These are phyloP conservation scores for Neuroterus valhalla DNA, from an alignment of 1,140 invertebrate species.

Conservation along the genomic window DNA sequence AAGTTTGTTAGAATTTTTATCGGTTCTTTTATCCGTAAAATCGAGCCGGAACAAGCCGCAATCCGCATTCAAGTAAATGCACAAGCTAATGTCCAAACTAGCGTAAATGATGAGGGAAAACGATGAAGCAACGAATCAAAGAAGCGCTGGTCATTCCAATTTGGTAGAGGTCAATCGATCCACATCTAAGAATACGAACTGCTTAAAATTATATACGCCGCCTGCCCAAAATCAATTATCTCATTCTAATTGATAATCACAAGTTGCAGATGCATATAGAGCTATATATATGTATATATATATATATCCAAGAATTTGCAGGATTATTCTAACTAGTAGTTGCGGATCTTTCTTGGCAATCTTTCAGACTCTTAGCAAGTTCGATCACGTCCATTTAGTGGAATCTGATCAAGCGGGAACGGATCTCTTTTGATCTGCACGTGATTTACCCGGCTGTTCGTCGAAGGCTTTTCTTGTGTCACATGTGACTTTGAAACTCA, in stretches of 20 bases:
- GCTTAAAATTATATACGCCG: constrained; percentile 8
- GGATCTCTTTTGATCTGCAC: background rate
- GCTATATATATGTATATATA: too few species aligned
- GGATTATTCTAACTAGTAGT: too few species aligned
- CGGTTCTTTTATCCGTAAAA: background rate
- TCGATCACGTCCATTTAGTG: constrained; percentile 11
- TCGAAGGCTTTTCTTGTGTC: constrained; percentile 4
- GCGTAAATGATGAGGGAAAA: background rate
- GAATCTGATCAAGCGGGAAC: background rate
- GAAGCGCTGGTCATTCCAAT: constrained; percentile 17
- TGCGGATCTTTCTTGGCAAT: constrained; percentile 1
- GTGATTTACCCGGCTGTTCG: background rate
- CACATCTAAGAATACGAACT: constrained; percentile 24
- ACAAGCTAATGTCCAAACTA: background rate
- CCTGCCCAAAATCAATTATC: background rate
- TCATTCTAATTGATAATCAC: background rate
- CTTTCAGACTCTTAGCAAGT: background rate
- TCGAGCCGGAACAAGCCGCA: background rate
- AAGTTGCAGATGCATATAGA: background rate
- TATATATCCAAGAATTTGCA: too few species aligned
- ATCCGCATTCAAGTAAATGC: background rate
- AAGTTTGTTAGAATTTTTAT: background rate
- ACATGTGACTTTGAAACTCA: constrained; percentile 20
- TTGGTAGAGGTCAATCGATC: constrained; percentile 15
- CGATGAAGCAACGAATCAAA: background rate